These are phyloP conservation scores for Anomalospiza imberbis DNA, from an alignment of 2,797 vertebrate genomes.

Conservation along the genomic window DNA sequence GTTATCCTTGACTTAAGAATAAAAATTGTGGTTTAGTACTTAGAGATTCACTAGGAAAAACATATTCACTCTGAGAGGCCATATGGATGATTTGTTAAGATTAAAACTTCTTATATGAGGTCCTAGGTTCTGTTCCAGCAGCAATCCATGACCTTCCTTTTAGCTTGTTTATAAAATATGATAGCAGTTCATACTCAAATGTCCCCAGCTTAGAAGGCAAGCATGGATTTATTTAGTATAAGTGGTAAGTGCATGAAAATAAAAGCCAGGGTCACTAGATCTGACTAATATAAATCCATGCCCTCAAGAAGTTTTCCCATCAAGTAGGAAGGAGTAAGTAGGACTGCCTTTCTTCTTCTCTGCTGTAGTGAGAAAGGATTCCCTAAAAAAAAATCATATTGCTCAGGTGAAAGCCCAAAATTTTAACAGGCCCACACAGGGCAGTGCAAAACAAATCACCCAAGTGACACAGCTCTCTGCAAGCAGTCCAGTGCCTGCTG, in stretches of 20 bases:
- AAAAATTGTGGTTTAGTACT: not conserved
- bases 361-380: not conserved
- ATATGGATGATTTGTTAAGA: constrained; percentile 8
- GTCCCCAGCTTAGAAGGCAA: not conserved
- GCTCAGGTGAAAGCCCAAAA: not conserved
- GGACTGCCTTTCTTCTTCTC: not conserved
- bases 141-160: not conserved
- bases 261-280: not conserved
- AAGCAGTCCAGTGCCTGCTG: not conserved
- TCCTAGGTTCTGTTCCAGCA: constrained; percentile 11
- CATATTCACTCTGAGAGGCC: not conserved
- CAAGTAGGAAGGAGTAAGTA: not conserved
- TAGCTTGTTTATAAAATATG: constrained; percentile 36
- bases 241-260: constrained; percentile 36
- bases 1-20: not conserved
- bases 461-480: not conserved
- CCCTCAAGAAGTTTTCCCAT: not conserved
- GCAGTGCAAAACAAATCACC: not conserved
- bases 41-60: not conserved
- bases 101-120: constrained; percentile 14
- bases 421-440: fast-evolving
- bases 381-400: not conserved
- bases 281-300: not conserved
- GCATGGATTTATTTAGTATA: constrained; percentile 27
- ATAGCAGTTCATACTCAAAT: not conserved